These are phyloP conservation scores for Trididemnum nubilum DNA, from an alignment of 23 tunicate species.

Conservation along the genomic window DNA sequence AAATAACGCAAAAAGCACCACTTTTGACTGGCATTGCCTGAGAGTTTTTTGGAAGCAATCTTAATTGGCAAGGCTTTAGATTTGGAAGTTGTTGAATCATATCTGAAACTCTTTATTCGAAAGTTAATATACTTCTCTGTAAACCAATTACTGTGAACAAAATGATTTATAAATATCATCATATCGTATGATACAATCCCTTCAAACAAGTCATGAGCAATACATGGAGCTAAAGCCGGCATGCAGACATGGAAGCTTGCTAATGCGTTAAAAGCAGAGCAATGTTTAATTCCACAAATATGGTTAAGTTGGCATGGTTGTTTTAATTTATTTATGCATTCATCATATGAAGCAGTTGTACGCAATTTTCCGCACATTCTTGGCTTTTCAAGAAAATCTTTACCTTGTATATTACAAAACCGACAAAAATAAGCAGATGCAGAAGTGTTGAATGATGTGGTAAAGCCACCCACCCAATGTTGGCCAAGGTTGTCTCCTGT, in stretches of 20 bases:
- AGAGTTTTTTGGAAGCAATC: not conserved
- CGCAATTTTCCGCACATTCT: not conserved
- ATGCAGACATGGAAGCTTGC: slow-evolving; percentile 6
- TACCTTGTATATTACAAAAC: not conserved
- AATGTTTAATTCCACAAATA: not conserved
- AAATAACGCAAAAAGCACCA: slow-evolving; percentile 23
- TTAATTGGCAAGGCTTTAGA: not conserved
- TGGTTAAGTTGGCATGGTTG: not conserved
- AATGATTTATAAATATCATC: not conserved
- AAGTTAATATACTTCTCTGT: not conserved
- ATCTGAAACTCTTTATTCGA: not conserved
- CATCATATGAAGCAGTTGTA: slow-evolving; percentile 2
- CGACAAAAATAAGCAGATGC: not conserved
- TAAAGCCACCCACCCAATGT: not conserved
- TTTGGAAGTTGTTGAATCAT: not conserved
- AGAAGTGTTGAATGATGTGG: not conserved
- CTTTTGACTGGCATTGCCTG: slow-evolving; percentile 12
- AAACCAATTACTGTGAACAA: not conserved
- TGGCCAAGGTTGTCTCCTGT: slow-evolving; percentile 9
- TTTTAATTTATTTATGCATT: not conserved
- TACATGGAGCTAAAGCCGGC: slow-evolving; percentile 5
- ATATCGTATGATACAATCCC: slow-evolving; percentile 3
- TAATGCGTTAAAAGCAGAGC: not conserved
- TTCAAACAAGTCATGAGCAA: slow-evolving; percentile 15
- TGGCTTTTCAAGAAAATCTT: not conserved